Percentiles rank a stretch among this genome's conserved stretches.
Evolutionary conservation across 2,113 vertebrate species (phyloP).

Genomic region (Thryonomys swinderianus): DNA sequence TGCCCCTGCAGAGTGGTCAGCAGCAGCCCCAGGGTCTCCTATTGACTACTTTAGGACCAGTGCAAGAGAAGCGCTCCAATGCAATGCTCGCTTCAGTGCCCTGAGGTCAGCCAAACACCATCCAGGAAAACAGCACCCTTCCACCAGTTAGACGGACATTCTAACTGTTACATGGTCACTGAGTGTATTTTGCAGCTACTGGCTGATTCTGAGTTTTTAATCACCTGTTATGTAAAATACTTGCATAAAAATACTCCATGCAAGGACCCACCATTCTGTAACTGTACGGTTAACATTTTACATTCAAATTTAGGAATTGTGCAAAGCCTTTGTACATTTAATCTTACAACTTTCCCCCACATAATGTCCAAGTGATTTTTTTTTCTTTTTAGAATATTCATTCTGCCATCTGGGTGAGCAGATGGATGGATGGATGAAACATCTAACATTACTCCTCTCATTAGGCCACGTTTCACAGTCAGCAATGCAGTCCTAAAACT

Average conservation of each 20-base stretch:
- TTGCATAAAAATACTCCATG: not conserved
- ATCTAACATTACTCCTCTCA: slow-evolving; percentile 66
- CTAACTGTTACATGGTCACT: not conserved
- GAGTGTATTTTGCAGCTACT: not conserved
- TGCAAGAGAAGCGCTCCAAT: not conserved
- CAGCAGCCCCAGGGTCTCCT: not conserved
- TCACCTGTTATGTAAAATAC: not conserved
- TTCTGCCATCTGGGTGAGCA: slow-evolving; percentile 72
- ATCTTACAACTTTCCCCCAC: slow-evolving; percentile 54
- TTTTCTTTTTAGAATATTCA: slow-evolving; percentile 59
- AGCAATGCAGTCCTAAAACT: slow-evolving; percentile 61
- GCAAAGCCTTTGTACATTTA: not conserved
- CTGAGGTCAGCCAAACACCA: not conserved
- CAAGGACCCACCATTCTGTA: not conserved
- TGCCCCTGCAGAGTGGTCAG: not conserved
- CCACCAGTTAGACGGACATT: not conserved
- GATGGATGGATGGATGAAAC: slow-evolving; percentile 66
- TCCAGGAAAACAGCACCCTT: not conserved
- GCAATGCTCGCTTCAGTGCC: not conserved
- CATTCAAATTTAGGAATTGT: not conserved
- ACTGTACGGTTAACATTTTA: slow-evolving; percentile 31
- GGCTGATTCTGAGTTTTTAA: not conserved
- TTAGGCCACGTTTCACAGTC: slow-evolving; percentile 63
- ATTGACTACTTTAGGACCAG: not conserved
- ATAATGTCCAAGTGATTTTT: not conserved